These are phyloP conservation scores for Thymelicus lineola DNA, from an alignment of 2,888 invertebrate genomes.

Conservation along the genomic window DNA sequence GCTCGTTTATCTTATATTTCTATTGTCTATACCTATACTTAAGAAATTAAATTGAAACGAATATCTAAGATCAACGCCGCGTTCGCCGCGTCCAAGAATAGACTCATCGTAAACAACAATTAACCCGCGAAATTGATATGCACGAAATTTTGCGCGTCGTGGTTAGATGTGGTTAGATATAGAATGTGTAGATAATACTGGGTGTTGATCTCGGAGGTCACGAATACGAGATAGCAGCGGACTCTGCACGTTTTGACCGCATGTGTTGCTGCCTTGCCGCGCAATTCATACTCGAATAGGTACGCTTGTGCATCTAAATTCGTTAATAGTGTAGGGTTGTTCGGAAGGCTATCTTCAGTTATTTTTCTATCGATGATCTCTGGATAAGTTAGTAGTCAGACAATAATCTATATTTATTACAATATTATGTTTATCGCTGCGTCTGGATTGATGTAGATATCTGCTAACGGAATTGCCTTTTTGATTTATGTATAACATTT, in stretches of 20 bases:
- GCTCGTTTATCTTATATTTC: no score
- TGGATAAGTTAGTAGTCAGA: no score
- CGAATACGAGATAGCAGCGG: conserved; percentile 35
- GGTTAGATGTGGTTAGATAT: conserved; percentile 26
- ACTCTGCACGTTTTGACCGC: conserved; percentile 43
- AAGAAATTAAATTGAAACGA: neutral
- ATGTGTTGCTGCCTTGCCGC: conserved; percentile 46
- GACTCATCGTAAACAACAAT: neutral
- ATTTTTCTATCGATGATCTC: no score
- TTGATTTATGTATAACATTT: no score
- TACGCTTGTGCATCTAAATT: conserved; percentile 60
- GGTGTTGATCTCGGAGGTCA: conserved; percentile 40
- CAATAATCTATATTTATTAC: no score
- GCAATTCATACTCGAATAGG: conserved; percentile 41
- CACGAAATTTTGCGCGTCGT: conserved; percentile 21
- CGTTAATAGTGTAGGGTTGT: conserved; percentile 54
- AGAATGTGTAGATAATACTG: conserved; percentile 7
- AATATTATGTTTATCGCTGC: no score
- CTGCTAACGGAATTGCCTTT: no score
- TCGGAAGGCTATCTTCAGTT: no score
- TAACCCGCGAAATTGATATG: conserved; percentile 14
- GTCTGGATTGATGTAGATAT: no score
- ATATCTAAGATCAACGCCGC: neutral
- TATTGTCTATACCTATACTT: no score
- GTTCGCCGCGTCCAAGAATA: neutral